Conservation (phyloP, 2,113 vertebrate genomes). For the Psephotus haematonotus region DNA sequence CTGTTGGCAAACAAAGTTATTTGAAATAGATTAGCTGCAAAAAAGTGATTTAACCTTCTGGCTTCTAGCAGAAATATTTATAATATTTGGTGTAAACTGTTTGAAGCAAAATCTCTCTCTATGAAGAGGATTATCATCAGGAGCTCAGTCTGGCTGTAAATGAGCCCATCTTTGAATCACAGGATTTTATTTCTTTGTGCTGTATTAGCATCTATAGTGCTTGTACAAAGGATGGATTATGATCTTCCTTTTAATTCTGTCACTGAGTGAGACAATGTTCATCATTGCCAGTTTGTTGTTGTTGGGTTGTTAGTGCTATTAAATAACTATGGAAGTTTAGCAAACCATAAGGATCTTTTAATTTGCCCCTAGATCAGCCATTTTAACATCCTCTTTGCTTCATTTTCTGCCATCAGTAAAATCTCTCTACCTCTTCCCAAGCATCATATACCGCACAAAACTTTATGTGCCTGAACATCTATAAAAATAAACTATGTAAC, state of each 20-base stretch:
- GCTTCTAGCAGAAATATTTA: not conserved
- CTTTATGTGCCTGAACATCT: not conserved
- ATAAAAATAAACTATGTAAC: not conserved
- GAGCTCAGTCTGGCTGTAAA: constrained; percentile 7
- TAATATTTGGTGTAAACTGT: constrained; percentile 20
- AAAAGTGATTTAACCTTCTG: constrained; percentile 24
- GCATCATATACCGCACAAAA: not conserved
- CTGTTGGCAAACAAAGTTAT: not conserved
- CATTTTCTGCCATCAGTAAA: not conserved
- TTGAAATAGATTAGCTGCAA: not conserved
- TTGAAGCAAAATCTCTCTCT: not conserved
- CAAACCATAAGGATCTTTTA: not conserved
- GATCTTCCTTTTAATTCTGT: constrained; percentile 12
- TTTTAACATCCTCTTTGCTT: not conserved
- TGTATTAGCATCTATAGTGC: not conserved
- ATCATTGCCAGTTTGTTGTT: not conserved
- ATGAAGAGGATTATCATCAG: constrained; percentile 19
- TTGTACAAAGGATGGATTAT: not conserved
- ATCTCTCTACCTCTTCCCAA: not conserved
- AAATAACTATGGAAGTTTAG: not conserved
- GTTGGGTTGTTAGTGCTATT: not conserved
- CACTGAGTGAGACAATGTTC: not conserved
- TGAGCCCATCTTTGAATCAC: not conserved
- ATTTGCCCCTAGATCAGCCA: not conserved
- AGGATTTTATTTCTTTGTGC: not conserved